A percentile compares a stretch with the other conserved stretches of the same genome.
phyloP scores from a whole-genome alignment of 2,797 vertebrate genomes.

The Meriones psammophilus region DNA sequence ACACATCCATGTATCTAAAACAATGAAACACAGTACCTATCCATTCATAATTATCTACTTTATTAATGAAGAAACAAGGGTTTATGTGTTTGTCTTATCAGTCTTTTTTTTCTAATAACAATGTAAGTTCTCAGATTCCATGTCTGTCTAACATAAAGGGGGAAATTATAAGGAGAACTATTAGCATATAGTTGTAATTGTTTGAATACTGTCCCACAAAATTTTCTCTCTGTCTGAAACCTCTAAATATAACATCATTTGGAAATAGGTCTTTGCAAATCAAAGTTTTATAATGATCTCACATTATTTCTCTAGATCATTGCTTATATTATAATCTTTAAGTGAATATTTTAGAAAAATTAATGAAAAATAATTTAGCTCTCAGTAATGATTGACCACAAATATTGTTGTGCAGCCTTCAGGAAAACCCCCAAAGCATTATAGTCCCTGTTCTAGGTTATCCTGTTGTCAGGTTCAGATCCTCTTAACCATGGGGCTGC shows the following conservation, averaged over 20 bases:
- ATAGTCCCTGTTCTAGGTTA: background rate
- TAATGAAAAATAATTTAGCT: slow-evolving; percentile 6
- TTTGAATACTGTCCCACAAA: background rate
- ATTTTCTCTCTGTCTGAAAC: background rate
- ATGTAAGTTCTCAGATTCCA: background rate
- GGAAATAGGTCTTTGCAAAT: slow-evolving; percentile 28
- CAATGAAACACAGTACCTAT: background rate
- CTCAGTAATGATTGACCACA: background rate
- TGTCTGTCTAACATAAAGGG: background rate
- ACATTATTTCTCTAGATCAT: background rate
- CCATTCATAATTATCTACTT: background rate
- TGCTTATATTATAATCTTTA: background rate
- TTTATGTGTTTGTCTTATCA: background rate
- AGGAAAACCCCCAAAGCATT: background rate
- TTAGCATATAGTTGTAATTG: background rate
- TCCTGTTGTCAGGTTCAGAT: background rate
- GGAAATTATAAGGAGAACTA: background rate
- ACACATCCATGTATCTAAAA: slow-evolving; percentile 15
- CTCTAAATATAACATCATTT: slow-evolving; percentile 17
- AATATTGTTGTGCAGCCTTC: background rate
- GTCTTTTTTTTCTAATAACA: background rate
- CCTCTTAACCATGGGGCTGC: background rate
- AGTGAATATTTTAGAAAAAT: slow-evolving; percentile 10
- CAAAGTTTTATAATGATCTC: background rate
- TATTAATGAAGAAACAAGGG: background rate